Evolutionary conservation across 2,113 vertebrate genomes (phyloP), one percentile per base, ranked within the genome.

Genomic region (Forbesichthys agassizii): DNA sequence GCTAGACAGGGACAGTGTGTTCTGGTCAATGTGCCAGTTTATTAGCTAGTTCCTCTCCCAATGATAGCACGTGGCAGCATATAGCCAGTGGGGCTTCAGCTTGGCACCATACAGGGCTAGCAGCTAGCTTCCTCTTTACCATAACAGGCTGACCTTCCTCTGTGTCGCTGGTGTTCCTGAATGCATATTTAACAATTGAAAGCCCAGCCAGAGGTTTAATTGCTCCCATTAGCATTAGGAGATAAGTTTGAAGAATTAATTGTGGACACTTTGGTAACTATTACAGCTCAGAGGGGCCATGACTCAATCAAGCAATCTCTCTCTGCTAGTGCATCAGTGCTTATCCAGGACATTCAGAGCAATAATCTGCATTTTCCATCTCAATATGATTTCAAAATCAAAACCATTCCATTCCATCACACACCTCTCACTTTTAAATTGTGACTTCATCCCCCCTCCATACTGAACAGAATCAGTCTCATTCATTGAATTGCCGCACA

Each of bases 231-330:
- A 74, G 64, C 74, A 64, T 82, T 79, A 55, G 4, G 49, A 81
- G 74, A 77, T 79, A 81, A 81, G 81, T 12, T 68, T 74, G 69
- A 52, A 33, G 77, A 84, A 84, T 85, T 53, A 86, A 88, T 89
- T 81, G 69, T 48, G 48, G 63, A 52, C 18, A 51, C 46, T 84
- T 86, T 67, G 66, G 56, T 64, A 57, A 77, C 55, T 47, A 60
- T 77, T 79, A 66, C 60, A n/a, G 33, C 42, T 60, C 2, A 12
- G 47, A 65, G 67, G 64, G 69, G 69, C 33, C 11, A 3, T 47
- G 14, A 69, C 64, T 52, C 61, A 36, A 11, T 16, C 16, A 69
- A 65, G 68, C 66, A 63, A 57, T 7, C 36, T 77, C 63, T 18
- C 58, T 78, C 55, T 61, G 42, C n/a, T 4, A 2, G 7, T 6